These are phyloP conservation scores for Batillaria attramentaria DNA, from an alignment of 1,140 invertebrate genomes.

Conservation along the genomic window DNA sequence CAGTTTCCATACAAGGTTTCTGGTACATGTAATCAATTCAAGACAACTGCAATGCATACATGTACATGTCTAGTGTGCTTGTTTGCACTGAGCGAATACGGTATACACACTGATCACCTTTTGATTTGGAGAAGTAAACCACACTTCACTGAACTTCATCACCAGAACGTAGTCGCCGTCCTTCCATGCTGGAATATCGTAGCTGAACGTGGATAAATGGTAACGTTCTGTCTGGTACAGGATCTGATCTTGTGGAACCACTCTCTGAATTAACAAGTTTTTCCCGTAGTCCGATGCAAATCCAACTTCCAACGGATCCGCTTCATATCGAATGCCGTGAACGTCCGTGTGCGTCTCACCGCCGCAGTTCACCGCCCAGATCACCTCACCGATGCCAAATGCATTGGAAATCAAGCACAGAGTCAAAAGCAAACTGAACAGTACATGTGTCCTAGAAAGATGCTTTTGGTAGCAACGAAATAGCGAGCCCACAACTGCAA, in stretches of 20 bases:
- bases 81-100: not conserved
- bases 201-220: constrained; percentile 69
- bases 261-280: constrained; percentile 67
- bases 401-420: constrained; percentile 33
- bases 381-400: constrained; percentile 56
- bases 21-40: not conserved
- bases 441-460: constrained; percentile 17
- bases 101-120: constrained; percentile 64
- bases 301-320: constrained; percentile 61
- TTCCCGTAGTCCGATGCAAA: constrained; percentile 70
- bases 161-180: constrained; percentile 72
- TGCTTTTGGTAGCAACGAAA: constrained; percentile 24
- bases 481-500: constrained; percentile 27
- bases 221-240: constrained; percentile 72
- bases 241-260: constrained; percentile 69
- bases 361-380: constrained; percentile 71
- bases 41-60: not conserved
- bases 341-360: constrained; percentile 69
- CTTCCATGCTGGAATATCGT: constrained; percentile 67
- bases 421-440: constrained; percentile 30
- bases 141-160: constrained; percentile 72
- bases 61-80: not conserved
- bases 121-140: constrained; percentile 70
- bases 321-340: constrained; percentile 68
- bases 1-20: no score